A percentile compares a stretch with the other conserved stretches of the same genome.
Conservation (phyloP, 2,113 vertebrate genomes). For the Hyla sarda region DNA sequence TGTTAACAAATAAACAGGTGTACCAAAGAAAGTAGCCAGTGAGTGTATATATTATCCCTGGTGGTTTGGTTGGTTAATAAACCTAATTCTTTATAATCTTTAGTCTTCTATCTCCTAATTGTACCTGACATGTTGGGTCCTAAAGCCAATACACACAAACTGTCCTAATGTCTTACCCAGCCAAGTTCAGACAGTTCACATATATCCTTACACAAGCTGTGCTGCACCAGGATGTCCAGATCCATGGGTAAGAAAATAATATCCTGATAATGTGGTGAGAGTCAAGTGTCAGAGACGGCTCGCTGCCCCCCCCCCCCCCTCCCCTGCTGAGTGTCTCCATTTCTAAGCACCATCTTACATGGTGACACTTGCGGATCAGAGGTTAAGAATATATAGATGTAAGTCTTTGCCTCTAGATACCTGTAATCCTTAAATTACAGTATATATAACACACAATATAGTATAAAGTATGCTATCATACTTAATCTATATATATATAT, state of each 20-base stretch:
- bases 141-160: not conserved
- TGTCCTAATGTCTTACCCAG: not conserved
- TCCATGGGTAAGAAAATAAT: not conserved
- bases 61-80: too few species aligned
- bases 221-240: not conserved
- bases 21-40: too few species aligned
- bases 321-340: constrained; percentile 49
- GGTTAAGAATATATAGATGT: constrained; percentile 58
- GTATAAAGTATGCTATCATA: too few species aligned
- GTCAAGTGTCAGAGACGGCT: constrained; percentile 42
- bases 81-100: too few species aligned
- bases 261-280: constrained; percentile 37
- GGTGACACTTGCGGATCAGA: constrained; percentile 50
- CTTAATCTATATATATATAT: too few species aligned
- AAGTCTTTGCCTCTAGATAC: not conserved
- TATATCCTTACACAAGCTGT: not conserved
- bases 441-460: not conserved
- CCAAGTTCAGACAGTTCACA: not conserved
- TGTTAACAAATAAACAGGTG: too few species aligned
- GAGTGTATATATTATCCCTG: too few species aligned
- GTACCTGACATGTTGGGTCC: not conserved
- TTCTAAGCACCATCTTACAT: constrained; percentile 26
- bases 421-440: not conserved
- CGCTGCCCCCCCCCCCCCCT: too few species aligned
- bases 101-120: not conserved